Base-by-base conservation (phyloP, 1,140 invertebrate genomes). In the Ceratoteleas bidentatus region DNA sequence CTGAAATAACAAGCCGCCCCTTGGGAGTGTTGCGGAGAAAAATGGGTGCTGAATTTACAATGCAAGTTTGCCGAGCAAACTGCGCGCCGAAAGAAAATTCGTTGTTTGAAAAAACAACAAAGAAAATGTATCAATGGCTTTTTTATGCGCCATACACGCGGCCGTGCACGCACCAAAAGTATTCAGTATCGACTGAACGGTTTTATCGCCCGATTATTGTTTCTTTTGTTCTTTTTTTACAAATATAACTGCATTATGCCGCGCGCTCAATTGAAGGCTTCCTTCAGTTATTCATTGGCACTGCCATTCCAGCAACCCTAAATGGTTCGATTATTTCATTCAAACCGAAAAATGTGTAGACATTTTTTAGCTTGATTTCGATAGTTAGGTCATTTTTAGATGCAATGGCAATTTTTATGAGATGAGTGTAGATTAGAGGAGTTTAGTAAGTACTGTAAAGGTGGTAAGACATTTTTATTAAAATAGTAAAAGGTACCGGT, bases 151-250 rank as follows among this genome's bases (percentile, higher is more conserved):
- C 4, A 33, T 79, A 50, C 62, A 65, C 47, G 32, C 33, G 49
- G 15, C n/a, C n/a, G 49, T 68, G 70, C 47, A 10, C n/a, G 45
- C 6, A 77, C 58, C 57, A 65, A 70, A 78, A 65, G 50, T 69
- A 69, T 69, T 69, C 74, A 69, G n/a, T n/a, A n/a, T n/a, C n/a
- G 11, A 69, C 66, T 72, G 54, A 79, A 72, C 66, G 66, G 61
- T 79, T 79, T 72, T 72, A 79, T 79, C 68, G 60, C 47, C 61
- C 53, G 56, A 79, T 79, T 79, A 79, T 79, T 79, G 54, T 79
- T 72, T 79, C 76, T 79, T 79, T 79, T 72, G 76, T 72, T 72
- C 54, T 45, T 72, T 79, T 64, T 72, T 64, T 57, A n/a, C 68
- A 79, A 72, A 78, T 70, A 70, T 68, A 78, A 78, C 75, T 78